Evolutionary conservation across 2,797 vertebrate species (phyloP).

Genomic region (Iguana delicatissima): DNA sequence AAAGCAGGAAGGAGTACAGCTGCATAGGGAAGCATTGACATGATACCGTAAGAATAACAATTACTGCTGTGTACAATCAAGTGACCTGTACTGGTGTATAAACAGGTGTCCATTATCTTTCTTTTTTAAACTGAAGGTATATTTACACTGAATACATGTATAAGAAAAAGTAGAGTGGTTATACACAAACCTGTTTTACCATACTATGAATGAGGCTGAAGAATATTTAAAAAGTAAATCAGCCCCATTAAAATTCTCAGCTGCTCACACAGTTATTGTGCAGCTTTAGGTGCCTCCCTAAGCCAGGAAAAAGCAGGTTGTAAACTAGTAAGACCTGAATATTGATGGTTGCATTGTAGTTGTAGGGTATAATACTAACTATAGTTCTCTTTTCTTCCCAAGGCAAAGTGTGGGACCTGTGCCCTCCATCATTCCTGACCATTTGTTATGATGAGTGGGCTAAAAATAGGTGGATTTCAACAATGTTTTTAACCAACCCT

Average conservation of each 20-base stretch:
- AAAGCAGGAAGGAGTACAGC: background rate
- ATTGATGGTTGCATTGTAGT: no score
- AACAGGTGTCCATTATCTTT: background rate
- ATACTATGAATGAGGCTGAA: background rate
- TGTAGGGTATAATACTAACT: no score
- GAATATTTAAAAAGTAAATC: background rate
- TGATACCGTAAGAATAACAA: background rate
- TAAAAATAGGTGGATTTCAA: no score
- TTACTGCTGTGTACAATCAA: background rate
- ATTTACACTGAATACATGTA: background rate
- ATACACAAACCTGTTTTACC: background rate
- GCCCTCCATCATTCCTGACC: no score
- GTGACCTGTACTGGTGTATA: background rate
- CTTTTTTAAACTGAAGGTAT: background rate
- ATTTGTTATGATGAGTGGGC: no score
- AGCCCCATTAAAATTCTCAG: background rate
- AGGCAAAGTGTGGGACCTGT: no score
- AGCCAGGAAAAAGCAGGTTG: no score
- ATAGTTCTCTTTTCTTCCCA: no score
- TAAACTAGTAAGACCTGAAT: no score
- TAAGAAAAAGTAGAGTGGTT: background rate
- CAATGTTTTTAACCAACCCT: no score
- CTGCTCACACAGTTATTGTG: background rate
- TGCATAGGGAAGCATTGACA: background rate
- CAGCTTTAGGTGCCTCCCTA: background rate